Conservation (phyloP, 2,888 invertebrate species). For the Lithophane semibrunnea region DNA sequence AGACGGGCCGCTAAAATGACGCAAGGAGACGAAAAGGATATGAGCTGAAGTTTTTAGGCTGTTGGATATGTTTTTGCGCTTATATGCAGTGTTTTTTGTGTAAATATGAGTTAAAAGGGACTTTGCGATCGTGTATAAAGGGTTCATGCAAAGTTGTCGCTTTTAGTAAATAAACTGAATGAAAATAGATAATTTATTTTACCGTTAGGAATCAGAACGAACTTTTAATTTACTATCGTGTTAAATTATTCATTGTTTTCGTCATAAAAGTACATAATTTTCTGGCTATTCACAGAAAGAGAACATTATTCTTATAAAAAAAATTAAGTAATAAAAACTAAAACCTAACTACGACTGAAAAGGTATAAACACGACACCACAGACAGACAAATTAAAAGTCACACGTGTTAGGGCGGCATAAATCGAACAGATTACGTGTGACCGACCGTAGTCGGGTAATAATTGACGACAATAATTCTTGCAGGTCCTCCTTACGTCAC, state of each 20-base stretch:
- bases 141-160: background rate
- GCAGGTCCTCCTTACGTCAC: background rate
- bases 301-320: too few relatives aligned
- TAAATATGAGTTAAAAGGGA: background rate
- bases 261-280: background rate
- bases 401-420: too few relatives aligned
- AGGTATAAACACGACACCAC: too few relatives aligned
- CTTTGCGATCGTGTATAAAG: background rate
- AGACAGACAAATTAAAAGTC: too few relatives aligned
- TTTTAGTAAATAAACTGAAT: background rate
- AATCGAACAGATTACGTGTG: too few relatives aligned
- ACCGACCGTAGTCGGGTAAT: too few relatives aligned
- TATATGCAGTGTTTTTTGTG: background rate
- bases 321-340: too few relatives aligned
- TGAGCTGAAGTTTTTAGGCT: background rate
- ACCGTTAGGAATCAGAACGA: background rate
- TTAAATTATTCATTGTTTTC: background rate
- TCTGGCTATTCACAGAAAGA: background rate
- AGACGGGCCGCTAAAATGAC: conserved; percentile 57
- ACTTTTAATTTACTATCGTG: background rate
- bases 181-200: too few relatives aligned
- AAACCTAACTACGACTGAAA: too few relatives aligned
- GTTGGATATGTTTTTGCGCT: background rate
- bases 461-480: background rate
- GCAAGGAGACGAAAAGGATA: background rate